These are phyloP conservation scores for Palaemon carinicauda DNA, from an alignment of 1,140 invertebrate species.

Conservation along the genomic window DNA sequence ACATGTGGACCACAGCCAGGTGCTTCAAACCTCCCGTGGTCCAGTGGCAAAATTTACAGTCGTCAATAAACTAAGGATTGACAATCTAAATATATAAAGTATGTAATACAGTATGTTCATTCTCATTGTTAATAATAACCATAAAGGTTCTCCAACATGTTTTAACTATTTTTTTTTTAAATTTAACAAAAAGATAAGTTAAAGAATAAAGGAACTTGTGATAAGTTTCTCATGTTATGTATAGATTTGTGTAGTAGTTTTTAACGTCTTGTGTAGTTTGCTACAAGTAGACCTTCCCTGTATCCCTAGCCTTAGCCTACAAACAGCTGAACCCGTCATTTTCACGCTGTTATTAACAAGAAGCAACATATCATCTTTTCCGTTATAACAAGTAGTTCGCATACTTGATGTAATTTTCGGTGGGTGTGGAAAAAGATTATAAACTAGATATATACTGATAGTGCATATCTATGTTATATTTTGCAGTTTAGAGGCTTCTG, in stretches of 20 bases:
- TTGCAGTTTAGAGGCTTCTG: background rate
- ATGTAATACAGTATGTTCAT: background rate
- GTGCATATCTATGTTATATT: background rate
- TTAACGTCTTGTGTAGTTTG: constrained; percentile 31
- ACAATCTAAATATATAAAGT: constrained; percentile 25
- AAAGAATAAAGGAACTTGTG: constrained; percentile 8
- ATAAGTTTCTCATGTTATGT: background rate
- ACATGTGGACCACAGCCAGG: background rate
- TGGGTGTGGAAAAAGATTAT: constrained; percentile 4
- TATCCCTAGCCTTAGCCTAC: constrained; percentile 41
- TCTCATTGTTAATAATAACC: background rate
- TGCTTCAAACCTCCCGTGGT: background rate
- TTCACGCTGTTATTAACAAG: constrained; percentile 46
- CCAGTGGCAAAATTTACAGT: constrained; percentile 24
- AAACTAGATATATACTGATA: background rate
- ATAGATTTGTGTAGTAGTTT: background rate
- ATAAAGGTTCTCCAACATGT: background rate
- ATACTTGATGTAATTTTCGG: constrained; percentile 32
- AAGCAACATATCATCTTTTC: constrained; percentile 47
- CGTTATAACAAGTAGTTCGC: constrained; percentile 40
- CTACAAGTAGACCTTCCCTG: constrained; percentile 19
- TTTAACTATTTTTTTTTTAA: background rate
- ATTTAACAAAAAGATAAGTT: background rate
- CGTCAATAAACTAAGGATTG: constrained; percentile 40
- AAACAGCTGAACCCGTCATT: constrained; percentile 40